These are phyloP conservation scores for Drosophila aldrichi DNA, from an alignment of 2,888 invertebrate species.

Conservation along the genomic window DNA sequence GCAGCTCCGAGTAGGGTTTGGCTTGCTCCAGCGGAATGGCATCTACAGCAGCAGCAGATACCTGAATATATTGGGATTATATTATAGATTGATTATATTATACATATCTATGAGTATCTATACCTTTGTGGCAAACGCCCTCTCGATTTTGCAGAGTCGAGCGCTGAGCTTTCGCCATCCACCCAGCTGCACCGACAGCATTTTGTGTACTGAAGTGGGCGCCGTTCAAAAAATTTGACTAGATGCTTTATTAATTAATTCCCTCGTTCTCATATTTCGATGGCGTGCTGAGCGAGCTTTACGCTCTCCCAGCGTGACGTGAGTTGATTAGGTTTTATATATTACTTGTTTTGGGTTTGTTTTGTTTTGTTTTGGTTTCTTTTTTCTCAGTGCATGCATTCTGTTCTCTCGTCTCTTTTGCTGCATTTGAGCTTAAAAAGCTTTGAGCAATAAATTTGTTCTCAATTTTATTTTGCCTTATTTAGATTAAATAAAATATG, in stretches of 20 bases:
- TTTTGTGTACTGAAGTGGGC: constrained; percentile 56
- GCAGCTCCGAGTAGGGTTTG: constrained; percentile 72
- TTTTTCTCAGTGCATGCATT: not conserved
- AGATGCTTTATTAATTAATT: constrained; percentile 25
- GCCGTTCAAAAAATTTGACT: constrained; percentile 8
- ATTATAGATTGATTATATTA: not conserved
- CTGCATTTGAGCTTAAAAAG: not conserved
- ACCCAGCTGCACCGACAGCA: constrained; percentile 56
- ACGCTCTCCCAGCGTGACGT: constrained; percentile 28
- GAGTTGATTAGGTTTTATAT: constrained; percentile 33
- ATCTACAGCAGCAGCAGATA: not conserved
- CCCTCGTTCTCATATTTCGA: constrained; percentile 7
- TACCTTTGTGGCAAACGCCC: constrained; percentile 38
- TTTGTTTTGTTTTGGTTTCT: constrained; percentile 10
- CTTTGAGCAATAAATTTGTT: not conserved
- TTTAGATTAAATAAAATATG: not conserved
- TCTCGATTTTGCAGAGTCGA: constrained; percentile 14
- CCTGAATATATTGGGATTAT: constrained; percentile 19
- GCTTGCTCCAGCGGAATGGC: constrained; percentile 56
- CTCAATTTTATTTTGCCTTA: too few relatives aligned
- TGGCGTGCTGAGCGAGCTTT: constrained; percentile 54
- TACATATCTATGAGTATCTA: not conserved
- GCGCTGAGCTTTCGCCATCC: constrained; percentile 28
- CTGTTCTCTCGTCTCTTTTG: constrained; percentile 18
- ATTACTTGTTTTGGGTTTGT: constrained; percentile 16